Evolutionary conservation across 2,888 invertebrate species (phyloP), one percentile per base, ranked within the genome.

Genomic region (Xanthorhoe designata): DNA sequence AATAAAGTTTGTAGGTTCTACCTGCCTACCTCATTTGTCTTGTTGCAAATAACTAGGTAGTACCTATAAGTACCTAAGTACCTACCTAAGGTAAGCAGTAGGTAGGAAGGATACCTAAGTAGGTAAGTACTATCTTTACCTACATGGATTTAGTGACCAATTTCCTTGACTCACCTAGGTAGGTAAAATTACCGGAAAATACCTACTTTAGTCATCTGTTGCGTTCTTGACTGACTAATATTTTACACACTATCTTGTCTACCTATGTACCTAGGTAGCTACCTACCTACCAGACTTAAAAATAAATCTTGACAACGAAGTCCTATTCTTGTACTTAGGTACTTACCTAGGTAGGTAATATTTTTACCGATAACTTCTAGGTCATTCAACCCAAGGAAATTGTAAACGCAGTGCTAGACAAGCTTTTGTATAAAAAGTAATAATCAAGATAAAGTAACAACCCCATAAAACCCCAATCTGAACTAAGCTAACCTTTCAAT

Each of bases 381-480:
- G 32, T 32, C 32, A 32, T 32, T 32, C 32, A 32, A 32, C 32
- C 32, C 6, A 7, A 7, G 7, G 32, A 7, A 32, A 32, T 32
- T 0, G 32, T 32, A 32, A 32, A 5, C 32, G 32, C 32, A 32
- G 0, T 2, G 32, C 32, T 32, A 38, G 38, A 38, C 38, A 38
- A 38, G 38, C 38, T 1, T 38, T 38, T 10, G 7, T 38, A 38
- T 9, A 13, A 10, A 38, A 38, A 38, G 35, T 9, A 5, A 10
- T 9, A 38, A 10, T 38, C 9, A 7, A 38, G 38, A 13, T 38
- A 45, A n/a, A 45, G 45, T 15, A 45, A 45, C n/a, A 4, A 45
- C n/a, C 45, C 45, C 45, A 45, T 45, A 45, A 50, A 50, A 24
- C 17, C 49, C 2, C 19, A 50, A 50, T 24, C 19, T 50, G 19